phyloP scores from a whole-genome alignment of 2,888 invertebrate species.

The Geotrupes spiniger region DNA sequence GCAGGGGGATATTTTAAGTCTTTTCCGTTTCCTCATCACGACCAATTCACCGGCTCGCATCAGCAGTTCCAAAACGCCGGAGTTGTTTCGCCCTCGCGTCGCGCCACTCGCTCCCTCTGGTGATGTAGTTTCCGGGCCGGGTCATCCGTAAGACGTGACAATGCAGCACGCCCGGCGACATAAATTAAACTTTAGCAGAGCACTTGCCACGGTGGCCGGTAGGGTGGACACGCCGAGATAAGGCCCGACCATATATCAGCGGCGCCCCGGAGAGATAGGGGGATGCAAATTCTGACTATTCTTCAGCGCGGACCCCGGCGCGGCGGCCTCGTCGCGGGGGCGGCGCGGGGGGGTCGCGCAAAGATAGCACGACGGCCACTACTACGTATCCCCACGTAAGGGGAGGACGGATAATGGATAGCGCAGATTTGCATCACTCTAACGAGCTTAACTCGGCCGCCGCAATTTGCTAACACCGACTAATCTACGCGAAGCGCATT shows the following conservation, averaged over 20 bases:
- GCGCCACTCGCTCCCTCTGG: too few relatives aligned
- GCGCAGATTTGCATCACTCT: constrained; percentile 34
- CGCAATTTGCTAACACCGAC: constrained; percentile 7
- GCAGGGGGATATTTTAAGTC: too few relatives aligned
- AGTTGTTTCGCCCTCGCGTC: too few relatives aligned
- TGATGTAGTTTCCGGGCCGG: constrained; percentile 12
- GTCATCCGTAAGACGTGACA: constrained; percentile 53
- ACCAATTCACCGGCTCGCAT: too few relatives aligned
- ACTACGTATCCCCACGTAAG: constrained; percentile 22
- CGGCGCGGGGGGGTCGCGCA: constrained; percentile 49
- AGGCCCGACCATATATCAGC: constrained; percentile 50
- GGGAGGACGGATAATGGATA: constrained; percentile 34
- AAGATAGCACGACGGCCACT: constrained; percentile 16
- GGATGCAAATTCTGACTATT: constrained; percentile 48
- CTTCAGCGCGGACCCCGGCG: constrained; percentile 36
- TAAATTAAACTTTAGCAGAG: constrained; percentile 51
- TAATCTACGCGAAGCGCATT: neutral
- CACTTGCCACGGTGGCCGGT: constrained; percentile 48
- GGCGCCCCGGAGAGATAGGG: constrained; percentile 24
- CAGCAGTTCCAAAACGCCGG: too few relatives aligned
- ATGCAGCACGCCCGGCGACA: constrained; percentile 46
- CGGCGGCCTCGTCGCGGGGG: constrained; percentile 45
- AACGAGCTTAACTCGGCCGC: constrained; percentile 27
- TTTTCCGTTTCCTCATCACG: too few relatives aligned
- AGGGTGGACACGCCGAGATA: constrained; percentile 51